phyloP scores from a whole-genome alignment of 2,797 vertebrate species.

The Cuniculus paca region DNA sequence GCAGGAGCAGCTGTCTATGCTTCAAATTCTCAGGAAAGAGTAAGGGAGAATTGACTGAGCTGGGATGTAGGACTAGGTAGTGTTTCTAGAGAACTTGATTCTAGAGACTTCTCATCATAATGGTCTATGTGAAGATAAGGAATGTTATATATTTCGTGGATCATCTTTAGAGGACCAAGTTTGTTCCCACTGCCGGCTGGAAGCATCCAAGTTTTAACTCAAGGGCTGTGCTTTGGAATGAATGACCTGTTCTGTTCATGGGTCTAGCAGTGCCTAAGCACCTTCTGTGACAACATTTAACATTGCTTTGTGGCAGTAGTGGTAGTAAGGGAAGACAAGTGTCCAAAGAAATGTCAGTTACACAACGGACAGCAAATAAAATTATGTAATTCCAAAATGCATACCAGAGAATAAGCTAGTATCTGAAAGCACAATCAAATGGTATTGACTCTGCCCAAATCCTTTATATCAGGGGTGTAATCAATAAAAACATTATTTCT shows the following conservation, averaged over 20 bases:
- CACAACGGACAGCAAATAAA: not conserved
- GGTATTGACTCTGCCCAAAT: not conserved
- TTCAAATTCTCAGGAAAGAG: not conserved
- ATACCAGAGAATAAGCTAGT: not conserved
- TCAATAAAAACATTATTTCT: not conserved
- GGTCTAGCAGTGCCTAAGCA: not conserved
- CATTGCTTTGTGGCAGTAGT: not conserved
- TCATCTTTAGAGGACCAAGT: not conserved
- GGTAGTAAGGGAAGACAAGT: not conserved
- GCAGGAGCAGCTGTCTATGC: not conserved
- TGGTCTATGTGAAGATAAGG: not conserved
- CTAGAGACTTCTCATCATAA: not conserved
- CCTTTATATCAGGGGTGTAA: not conserved
- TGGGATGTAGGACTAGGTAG: not conserved
- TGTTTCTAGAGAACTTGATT: not conserved
- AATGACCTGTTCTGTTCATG: not conserved
- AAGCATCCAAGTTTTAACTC: not conserved
- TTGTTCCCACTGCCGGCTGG: not conserved
- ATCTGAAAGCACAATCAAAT: not conserved
- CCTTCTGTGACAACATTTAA: not conserved
- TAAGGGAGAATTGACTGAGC: not conserved
- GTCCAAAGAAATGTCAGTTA: not conserved
- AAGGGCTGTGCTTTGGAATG: not conserved
- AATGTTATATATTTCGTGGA: not conserved
- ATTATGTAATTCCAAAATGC: not conserved